Conservation (phyloP, 2,797 vertebrate species). For the Rhinella marina region DNA sequence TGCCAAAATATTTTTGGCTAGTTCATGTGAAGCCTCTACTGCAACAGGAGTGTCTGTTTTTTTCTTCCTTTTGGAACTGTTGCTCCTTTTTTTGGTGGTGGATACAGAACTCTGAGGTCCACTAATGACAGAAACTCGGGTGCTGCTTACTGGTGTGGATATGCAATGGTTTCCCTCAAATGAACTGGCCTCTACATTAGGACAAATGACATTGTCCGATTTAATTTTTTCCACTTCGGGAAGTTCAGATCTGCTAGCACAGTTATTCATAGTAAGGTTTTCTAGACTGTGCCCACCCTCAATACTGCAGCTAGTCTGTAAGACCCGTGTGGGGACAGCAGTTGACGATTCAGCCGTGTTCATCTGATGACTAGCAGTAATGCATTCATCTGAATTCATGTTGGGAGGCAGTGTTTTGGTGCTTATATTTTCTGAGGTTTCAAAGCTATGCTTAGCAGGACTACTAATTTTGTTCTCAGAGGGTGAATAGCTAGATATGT, state of each 20-base stretch:
- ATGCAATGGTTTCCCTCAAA: conserved; percentile 63
- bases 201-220: conserved; percentile 73
- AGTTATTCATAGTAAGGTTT: conserved; percentile 71
- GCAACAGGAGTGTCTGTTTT: conserved; percentile 68
- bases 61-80: conserved; percentile 80
- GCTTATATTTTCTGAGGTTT: conserved; percentile 80
- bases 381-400: conserved; percentile 70
- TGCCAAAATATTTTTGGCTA: conserved; percentile 74
- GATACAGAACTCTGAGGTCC: conserved; percentile 73
- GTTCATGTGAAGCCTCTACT: conserved; percentile 68
- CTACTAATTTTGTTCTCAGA: conserved; percentile 76
- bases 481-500: conserved; percentile 70
- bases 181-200: conserved; percentile 73
- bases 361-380: conserved; percentile 67
- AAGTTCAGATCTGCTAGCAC: conserved; percentile 69
- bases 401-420: conserved; percentile 72
- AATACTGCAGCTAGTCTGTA: conserved; percentile 62
- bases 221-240: conserved; percentile 75
- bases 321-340: conserved; percentile 67
- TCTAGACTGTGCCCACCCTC: conserved; percentile 63
- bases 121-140: conserved; percentile 75
- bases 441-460: conserved; percentile 85
- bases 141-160: conserved; percentile 63
- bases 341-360: conserved; percentile 67
- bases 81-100: conserved; percentile 76